These are phyloP conservation scores for Calidris pygmaea DNA, from an alignment of 2,113 vertebrate genomes.

Conservation along the genomic window DNA sequence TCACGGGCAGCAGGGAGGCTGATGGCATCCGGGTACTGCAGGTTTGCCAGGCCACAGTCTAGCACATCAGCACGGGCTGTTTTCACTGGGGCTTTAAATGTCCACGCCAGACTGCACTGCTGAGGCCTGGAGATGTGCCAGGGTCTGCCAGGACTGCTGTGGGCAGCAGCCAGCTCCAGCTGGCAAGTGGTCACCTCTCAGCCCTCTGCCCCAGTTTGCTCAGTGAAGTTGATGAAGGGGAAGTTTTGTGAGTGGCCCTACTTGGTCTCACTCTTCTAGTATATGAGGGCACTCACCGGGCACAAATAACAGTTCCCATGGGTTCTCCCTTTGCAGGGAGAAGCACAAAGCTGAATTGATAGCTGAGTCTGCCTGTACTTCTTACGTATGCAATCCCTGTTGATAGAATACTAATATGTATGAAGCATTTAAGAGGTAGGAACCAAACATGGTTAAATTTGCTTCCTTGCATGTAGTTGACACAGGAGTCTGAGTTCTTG, in stretches of 20 bases:
- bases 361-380: neutral
- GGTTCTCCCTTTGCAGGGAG: neutral
- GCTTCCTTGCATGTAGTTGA: neutral
- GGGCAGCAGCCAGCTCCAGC: neutral
- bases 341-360: neutral
- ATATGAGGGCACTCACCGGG: no score
- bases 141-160: neutral
- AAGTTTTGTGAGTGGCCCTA: neutral
- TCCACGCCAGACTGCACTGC: accelerated
- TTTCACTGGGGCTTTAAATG: neutral
- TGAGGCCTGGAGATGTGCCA: neutral
- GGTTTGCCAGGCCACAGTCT: neutral
- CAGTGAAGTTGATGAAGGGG: no score
- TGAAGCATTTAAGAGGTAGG: neutral
- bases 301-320: neutral
- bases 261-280: accelerated
- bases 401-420: neutral
- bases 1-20: neutral
- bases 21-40: neutral
- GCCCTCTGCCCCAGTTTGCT: accelerated
- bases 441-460: neutral
- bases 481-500: neutral
- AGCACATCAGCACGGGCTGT: no score
- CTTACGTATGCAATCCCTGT: neutral
- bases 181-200: accelerated